A percentile compares a stretch with the other conserved stretches of the same genome.
Conservation (phyloP, 2,113 vertebrate genomes). For the Merops nubicus region DNA sequence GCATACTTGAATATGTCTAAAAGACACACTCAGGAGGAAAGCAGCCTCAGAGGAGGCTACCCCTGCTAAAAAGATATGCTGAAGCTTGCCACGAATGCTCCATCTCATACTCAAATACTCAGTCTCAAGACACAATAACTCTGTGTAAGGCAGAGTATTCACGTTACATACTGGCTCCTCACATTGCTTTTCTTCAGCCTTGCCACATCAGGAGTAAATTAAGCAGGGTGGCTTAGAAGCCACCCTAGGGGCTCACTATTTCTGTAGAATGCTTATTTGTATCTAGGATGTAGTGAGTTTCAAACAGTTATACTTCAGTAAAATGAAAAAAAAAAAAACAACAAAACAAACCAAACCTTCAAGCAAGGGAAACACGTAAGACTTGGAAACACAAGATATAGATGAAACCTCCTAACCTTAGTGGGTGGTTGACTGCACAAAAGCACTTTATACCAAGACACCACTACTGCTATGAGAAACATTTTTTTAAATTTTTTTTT, state of each 20-base stretch:
- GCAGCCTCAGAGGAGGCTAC: not conserved
- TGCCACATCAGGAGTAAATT: not conserved
- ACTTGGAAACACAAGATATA: not conserved
- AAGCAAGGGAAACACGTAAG: not conserved
- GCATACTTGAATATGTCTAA: not conserved
- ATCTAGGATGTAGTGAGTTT: not conserved
- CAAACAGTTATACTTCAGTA: not conserved
- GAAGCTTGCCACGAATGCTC: not conserved
- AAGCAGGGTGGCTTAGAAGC: not conserved
- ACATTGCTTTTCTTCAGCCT: not conserved
- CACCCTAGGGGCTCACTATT: not conserved
- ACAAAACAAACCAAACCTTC: no score
- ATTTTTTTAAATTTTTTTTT: not conserved
- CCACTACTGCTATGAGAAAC: not conserved
- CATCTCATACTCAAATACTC: not conserved
- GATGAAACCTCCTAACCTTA: not conserved
- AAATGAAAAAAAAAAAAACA: not conserved
- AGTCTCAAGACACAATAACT: not conserved
- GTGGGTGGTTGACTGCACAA: not conserved
- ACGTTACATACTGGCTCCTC: not conserved
- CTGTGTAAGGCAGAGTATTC: not conserved
- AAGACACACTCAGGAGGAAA: not conserved
- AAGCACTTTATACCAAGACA: not conserved
- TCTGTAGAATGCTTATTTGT: not conserved
- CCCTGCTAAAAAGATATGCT: not conserved